Conservation (phyloP, 2,797 vertebrate genomes). For the Spea hammondii region DNA sequence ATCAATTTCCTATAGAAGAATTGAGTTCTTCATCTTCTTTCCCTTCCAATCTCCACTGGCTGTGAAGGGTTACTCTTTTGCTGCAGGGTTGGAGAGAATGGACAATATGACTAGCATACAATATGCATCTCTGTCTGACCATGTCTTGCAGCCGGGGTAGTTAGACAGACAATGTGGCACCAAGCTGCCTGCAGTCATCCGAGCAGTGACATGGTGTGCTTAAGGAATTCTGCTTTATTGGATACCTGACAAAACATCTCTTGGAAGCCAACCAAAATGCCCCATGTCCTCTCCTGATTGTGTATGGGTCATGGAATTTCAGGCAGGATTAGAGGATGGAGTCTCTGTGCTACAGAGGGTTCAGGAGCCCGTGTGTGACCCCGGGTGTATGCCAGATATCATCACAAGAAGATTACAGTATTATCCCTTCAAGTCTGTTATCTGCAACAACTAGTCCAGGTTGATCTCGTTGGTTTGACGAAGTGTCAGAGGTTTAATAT, state of each 20-base stretch:
- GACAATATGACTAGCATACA: conserved; percentile 6
- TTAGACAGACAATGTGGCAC: conserved; percentile 45
- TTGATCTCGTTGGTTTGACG: conserved; percentile 17
- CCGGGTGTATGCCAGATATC: conserved; percentile 25
- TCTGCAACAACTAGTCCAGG: conserved; percentile 1
- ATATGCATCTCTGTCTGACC: conserved; percentile 10
- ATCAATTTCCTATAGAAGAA: too few relatives aligned
- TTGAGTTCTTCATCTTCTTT: not conserved
- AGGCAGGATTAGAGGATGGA: conserved; percentile 39
- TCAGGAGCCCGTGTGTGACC: conserved; percentile 36
- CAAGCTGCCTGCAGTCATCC: conserved; percentile 41
- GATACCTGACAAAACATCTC: conserved; percentile 49
- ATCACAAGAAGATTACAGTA: conserved; percentile 21
- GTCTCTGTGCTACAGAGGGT: conserved; percentile 30
- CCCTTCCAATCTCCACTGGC: not conserved
- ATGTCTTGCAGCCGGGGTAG: conserved; percentile 21
- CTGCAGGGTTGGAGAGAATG: not conserved
- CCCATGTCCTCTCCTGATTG: conserved; percentile 31
- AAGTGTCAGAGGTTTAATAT: not conserved
- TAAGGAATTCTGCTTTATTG: conserved; percentile 41
- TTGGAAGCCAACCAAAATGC: conserved; percentile 43
- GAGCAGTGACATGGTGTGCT: conserved; percentile 34
- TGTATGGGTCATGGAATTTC: conserved; percentile 39
- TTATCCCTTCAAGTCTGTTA: conserved; percentile 26
- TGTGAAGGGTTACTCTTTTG: not conserved